phyloP scores from a whole-genome alignment of 2,888 invertebrate genomes.

The Pomacea canaliculata region DNA sequence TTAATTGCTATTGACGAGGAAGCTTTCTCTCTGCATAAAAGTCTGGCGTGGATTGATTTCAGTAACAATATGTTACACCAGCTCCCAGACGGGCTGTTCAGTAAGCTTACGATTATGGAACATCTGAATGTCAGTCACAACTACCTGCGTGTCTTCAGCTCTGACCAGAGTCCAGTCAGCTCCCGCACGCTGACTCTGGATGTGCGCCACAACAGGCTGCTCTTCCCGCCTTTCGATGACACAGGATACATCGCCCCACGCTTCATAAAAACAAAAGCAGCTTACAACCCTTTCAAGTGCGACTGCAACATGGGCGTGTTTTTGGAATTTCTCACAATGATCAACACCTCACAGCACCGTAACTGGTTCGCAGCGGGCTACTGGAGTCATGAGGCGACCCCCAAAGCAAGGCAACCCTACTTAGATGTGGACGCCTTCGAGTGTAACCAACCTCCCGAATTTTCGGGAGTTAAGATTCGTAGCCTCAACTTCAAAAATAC shows the following conservation, averaged over 20 bases:
- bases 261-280: constrained; percentile 7
- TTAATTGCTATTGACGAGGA: constrained; percentile 3
- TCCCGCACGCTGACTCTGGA: constrained; percentile 16
- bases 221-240: constrained; percentile 20
- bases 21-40: constrained; percentile 3
- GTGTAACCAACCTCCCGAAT: constrained; percentile 9
- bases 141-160: constrained; percentile 2
- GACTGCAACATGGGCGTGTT: constrained; percentile 25
- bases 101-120: neutral
- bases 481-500: constrained; percentile 1
- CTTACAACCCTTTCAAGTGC: constrained; percentile 29
- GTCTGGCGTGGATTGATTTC: constrained; percentile 19
- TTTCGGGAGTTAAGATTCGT: neutral
- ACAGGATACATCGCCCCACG: constrained; percentile 14
- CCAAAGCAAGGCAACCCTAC: neutral
- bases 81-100: constrained; percentile 7
- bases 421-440: neutral
- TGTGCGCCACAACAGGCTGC: constrained; percentile 25
- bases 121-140: constrained; percentile 21
- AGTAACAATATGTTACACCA: constrained; percentile 23
- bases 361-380: constrained; percentile 7
- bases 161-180: constrained; percentile 9
- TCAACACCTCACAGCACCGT: neutral
- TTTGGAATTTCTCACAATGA: constrained; percentile 4
- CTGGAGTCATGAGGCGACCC: neutral